Base-by-base conservation (phyloP, 2,797 vertebrate genomes). In the Limosa lapponica region DNA sequence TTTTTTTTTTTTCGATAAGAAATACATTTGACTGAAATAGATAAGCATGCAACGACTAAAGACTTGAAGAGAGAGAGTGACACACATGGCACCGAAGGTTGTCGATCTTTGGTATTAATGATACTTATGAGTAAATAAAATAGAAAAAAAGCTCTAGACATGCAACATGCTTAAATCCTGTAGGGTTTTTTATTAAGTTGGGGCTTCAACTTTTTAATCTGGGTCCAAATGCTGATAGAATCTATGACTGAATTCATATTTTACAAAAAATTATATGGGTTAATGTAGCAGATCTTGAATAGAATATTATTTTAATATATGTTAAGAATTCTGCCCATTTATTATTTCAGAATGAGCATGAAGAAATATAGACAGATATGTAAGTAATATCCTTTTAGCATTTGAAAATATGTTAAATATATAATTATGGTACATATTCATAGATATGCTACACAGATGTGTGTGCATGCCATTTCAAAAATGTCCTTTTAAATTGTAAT, bases 21-120 rank as follows among this genome's bases (percentile, higher is more conserved):
- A 99, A 99, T 99, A 99, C 99, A 99, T 99, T 99, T 98, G 99
- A 99, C 98, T 99, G 98, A 98, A 98, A 99, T 98, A 99, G 99
- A 99, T 99, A 99, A 99, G 99, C 97, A 98, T 98, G 95, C 98
- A 98, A 98, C 98, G 98, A 98, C 98, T 99, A 98, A 99, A 99
- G 98, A 99, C 98, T 98, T 98, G 98, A 98, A 98, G 98, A 99
- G 97, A 98, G 98, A 98, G 96, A 98, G 98, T 98, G 98, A 98
- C 97, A 98, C 91, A 97, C 96, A 96, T 97, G 97, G 98, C 98
- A 98, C 94, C 87, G 98, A 98, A 98, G 98, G 98, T 97, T 98
- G 98, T 98, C 92, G 97, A 98, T 98, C 98, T 98, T 97, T 96
- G 97, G 97, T 98, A 98, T 99, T 99, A 99, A 99, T 98, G 98